Percentiles rank a stretch among this genome's conserved stretches.
phyloP scores from a whole-genome alignment of 2,797 vertebrate species.

The Craterocephalus amniculus region DNA sequence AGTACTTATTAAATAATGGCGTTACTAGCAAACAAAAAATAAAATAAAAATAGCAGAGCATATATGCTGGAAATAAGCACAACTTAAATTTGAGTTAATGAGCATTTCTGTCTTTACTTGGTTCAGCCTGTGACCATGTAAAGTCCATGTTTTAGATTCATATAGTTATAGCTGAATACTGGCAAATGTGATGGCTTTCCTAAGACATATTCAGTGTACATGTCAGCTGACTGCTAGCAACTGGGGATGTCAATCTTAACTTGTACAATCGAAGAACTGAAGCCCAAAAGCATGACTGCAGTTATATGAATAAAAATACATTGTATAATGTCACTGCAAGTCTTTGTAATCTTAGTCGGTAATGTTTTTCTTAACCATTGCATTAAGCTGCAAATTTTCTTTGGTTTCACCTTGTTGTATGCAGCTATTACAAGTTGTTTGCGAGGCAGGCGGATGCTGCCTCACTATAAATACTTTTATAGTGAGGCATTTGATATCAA shows the following conservation, averaged over 20 bases:
- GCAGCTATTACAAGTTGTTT: constrained; percentile 1
- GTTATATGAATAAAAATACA: not conserved
- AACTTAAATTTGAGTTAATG: not conserved
- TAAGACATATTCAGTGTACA: not conserved
- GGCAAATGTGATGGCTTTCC: not conserved
- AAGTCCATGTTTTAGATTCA: not conserved
- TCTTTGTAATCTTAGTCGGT: not conserved
- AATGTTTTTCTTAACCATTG: not conserved
- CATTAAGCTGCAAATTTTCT: not conserved
- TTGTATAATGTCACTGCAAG: not conserved
- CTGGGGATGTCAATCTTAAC: not conserved
- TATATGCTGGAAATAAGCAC: not conserved
- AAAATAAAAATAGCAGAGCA: not conserved
- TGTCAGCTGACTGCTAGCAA: not conserved
- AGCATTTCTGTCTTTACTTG: not conserved
- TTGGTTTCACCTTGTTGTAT: not conserved
- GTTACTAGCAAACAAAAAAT: not conserved
- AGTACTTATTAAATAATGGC: not conserved
- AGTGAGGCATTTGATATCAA: no score
- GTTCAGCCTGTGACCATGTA: not conserved
- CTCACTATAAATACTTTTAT: constrained; percentile 22
- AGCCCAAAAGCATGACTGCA: not conserved
- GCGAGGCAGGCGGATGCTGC: not conserved
- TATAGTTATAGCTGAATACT: not conserved
- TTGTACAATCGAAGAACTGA: not conserved